Base-by-base conservation (phyloP, 1,140 invertebrate species). In the Choristoneura fumiferana region DNA sequence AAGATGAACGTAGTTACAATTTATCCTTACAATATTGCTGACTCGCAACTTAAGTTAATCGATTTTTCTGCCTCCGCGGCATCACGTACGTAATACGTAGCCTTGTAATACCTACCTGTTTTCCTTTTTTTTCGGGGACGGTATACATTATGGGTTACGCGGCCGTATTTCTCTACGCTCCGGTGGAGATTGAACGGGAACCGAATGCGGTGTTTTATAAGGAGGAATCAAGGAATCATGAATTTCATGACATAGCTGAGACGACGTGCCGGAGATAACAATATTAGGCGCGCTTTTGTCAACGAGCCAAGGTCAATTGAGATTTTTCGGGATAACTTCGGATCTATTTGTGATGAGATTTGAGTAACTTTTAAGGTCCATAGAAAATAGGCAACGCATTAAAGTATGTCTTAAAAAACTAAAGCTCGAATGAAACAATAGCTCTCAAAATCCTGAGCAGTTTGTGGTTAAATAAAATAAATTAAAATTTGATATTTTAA, bases 91-190 rank as follows among this genome's bases (percentile, higher is more conserved):
- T 62, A 40, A 15, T 54, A 36, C 43, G 57, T 39, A 53, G 22
- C 5, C 34, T 53, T 72, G 75, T 78, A 75, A 76, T 79, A 79
- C 72, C n/a, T n/a, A 77, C 76, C 74, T 79, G 74, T 78, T 81
- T 81, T 83, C 71, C n/a, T 71, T 73, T 74, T 69, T 43, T 59
- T 59, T 38, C 4, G 1, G 55, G 12, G 36, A 58, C 61, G 62
- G 65, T 73, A 76, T 75, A 70, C 69, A 72, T 79, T 78, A 69
- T 71, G 63, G 62, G 60, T 67, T 67, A 65, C 69, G 70, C 63
- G 69, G 68, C 17, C 73, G 73, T 81, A 75, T 79, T 74, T 78
- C 69, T 73, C 65, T 60, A 58, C 68, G 69, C 67, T 72, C 39
- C 63, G 68, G 59, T 69, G 68, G 61, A 71, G 66, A 72, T 73